A percentile compares a stretch with the other conserved stretches of the same genome.
Evolutionary conservation across 2,113 vertebrate genomes (phyloP).

Genomic region (Daphoenositta chrysoptera): DNA sequence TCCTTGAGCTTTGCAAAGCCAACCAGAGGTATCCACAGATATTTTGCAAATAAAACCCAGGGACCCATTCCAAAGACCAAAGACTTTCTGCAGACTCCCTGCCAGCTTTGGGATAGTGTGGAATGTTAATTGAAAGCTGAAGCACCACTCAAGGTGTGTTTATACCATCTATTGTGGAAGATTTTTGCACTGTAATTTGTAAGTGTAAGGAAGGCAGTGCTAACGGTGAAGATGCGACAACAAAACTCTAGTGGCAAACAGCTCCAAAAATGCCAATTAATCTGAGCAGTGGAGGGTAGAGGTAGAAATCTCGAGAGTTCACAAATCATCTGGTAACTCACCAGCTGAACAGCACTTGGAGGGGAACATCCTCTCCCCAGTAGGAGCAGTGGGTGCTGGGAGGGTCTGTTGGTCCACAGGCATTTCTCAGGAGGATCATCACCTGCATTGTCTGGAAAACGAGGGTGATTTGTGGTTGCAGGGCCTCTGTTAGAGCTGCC

Average conservation of each 20-base stretch:
- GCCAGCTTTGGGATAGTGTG: not conserved
- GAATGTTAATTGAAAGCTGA: not conserved
- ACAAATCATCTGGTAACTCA: not conserved
- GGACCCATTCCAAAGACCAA: not conserved
- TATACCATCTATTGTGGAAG: not conserved
- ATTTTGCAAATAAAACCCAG: not conserved
- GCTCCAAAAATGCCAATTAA: not conserved
- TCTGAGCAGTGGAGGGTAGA: not conserved
- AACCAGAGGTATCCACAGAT: not conserved
- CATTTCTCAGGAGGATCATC: not conserved
- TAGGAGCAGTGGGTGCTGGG: not conserved
- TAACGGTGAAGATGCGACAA: not conserved
- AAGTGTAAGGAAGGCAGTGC: not conserved
- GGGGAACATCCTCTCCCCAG: not conserved
- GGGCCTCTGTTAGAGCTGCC: not conserved
- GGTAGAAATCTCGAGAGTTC: not conserved
- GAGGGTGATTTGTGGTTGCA: not conserved
- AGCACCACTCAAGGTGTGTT: not conserved
- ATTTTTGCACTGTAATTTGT: not conserved
- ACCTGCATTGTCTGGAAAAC: not conserved
- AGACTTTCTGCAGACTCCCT: not conserved
- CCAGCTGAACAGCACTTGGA: accelerated
- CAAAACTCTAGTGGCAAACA: not conserved
- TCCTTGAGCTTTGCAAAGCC: not conserved
- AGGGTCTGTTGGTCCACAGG: not conserved